Conservation (phyloP, 2,888 invertebrate species). For the Acheta domesticus region DNA sequence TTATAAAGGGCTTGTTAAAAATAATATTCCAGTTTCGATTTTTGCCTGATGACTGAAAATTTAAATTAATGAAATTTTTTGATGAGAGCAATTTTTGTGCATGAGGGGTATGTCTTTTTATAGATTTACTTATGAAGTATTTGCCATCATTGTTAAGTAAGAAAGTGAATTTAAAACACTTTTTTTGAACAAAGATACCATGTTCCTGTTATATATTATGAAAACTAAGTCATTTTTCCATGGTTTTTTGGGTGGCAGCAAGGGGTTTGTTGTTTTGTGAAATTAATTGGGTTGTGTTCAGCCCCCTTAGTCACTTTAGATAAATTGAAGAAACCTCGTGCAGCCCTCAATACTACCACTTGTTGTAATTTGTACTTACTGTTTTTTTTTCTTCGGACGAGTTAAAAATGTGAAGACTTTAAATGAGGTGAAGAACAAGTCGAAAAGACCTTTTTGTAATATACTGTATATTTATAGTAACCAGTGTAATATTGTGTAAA, state of each 20-base stretch:
- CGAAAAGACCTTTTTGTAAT: conserved; percentile 35
- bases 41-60: conserved; percentile 32
- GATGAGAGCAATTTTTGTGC: conserved; percentile 31
- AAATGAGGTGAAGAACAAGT: conserved; percentile 29
- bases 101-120: conserved; percentile 33
- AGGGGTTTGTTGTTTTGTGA: conserved; percentile 3
- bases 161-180: conserved; percentile 28
- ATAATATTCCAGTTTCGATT: conserved; percentile 27
- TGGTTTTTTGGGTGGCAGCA: conserved; percentile 31
- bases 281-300: conserved; percentile 21
- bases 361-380: conserved; percentile 39
- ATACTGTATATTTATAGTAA: conserved; percentile 38
- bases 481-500: conserved; percentile 38
- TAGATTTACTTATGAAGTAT: conserved; percentile 32
- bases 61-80: conserved; percentile 28
- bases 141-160: conserved; percentile 35
- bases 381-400: conserved; percentile 36
- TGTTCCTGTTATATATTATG: conserved; percentile 38
- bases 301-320: conserved; percentile 25
- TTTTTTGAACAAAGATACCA: conserved; percentile 37
- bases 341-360: conserved; percentile 33
- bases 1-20: conserved; percentile 30
- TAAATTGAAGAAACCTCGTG: background rate
- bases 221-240: conserved; percentile 39
- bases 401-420: conserved; percentile 37